Percentiles rank a stretch among this genome's conserved stretches.
Evolutionary conservation across 2,797 vertebrate genomes (phyloP).

Genomic region (Anguilla pacifica): DNA sequence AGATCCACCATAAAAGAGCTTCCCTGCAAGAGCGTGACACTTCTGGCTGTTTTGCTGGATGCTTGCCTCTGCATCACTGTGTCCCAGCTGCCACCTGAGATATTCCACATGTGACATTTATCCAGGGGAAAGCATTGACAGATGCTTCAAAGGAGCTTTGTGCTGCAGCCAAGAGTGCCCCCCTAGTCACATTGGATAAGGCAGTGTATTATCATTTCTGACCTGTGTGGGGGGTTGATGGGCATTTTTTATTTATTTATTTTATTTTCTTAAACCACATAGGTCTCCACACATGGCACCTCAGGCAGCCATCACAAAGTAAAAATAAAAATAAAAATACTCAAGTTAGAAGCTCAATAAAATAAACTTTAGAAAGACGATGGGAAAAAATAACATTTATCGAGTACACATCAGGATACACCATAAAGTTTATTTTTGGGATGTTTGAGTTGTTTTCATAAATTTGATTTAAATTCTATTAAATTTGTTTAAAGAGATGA

Average conservation of each 20-base stretch:
- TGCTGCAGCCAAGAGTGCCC: slow-evolving; percentile 68
- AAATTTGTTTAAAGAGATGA: not conserved
- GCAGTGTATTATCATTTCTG: slow-evolving; percentile 67
- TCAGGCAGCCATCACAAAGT: not conserved
- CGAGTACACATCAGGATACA: not conserved
- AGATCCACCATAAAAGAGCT: slow-evolving; percentile 37
- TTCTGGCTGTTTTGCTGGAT: slow-evolving; percentile 68
- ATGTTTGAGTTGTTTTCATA: not conserved
- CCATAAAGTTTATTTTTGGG: not conserved
- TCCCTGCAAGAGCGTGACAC: slow-evolving; percentile 49
- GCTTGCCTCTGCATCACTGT: slow-evolving; percentile 59
- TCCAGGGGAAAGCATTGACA: slow-evolving; percentile 74
- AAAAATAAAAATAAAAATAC: not conserved
- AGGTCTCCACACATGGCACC: slow-evolving; percentile 1
- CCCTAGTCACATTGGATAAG: slow-evolving; percentile 74
- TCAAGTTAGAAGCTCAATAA: slow-evolving; percentile 5
- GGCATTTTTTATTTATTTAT: slow-evolving; percentile 29
- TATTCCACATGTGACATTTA: slow-evolving; percentile 79
- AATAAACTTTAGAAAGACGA: slow-evolving; percentile 12
- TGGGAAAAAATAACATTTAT: not conserved
- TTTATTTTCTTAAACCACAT: slow-evolving; percentile 49
- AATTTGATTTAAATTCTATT: not conserved
- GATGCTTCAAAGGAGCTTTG: slow-evolving; percentile 78
- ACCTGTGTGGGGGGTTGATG: slow-evolving; percentile 56
- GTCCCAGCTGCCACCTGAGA: slow-evolving; percentile 74